Conservation (phyloP, 2,888 invertebrate genomes). For the Stramonita haemastoma region DNA sequence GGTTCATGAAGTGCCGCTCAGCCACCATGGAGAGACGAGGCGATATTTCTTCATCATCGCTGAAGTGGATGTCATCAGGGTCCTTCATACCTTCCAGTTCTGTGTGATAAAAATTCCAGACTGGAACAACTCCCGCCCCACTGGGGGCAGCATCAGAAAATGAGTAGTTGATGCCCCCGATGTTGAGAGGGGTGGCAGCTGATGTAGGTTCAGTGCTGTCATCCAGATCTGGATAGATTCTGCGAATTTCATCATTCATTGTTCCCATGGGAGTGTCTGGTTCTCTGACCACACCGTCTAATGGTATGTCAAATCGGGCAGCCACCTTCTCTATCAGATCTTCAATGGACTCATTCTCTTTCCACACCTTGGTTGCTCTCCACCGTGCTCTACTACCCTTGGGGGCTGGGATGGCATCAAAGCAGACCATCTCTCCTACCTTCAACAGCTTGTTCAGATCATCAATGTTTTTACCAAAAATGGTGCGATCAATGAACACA, state of each 20-base stretch:
- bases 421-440: constrained; percentile 75
- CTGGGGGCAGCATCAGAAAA: constrained; percentile 75
- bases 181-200: constrained; percentile 62
- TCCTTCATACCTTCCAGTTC: constrained; percentile 69
- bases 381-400: constrained; percentile 77
- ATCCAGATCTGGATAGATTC: constrained; percentile 70
- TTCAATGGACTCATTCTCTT: constrained; percentile 74
- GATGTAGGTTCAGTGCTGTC: constrained; percentile 58
- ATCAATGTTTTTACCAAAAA: constrained; percentile 74
- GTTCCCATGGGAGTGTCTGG: constrained; percentile 66
- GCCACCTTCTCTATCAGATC: constrained; percentile 69
- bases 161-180: constrained; percentile 68
- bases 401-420: constrained; percentile 77
- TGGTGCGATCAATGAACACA: constrained; percentile 77
- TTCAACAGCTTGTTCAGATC: constrained; percentile 75
- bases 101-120: constrained; percentile 74
- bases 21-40: constrained; percentile 74
- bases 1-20: constrained; percentile 75
- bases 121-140: constrained; percentile 75
- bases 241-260: constrained; percentile 74
- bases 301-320: constrained; percentile 62
- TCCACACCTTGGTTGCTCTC: constrained; percentile 77
- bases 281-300: constrained; percentile 58
- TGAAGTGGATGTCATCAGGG: constrained; percentile 69
- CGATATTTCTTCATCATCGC: constrained; percentile 61